phyloP scores from a whole-genome alignment of 2,888 invertebrate species.

The Campoplex nolae region DNA sequence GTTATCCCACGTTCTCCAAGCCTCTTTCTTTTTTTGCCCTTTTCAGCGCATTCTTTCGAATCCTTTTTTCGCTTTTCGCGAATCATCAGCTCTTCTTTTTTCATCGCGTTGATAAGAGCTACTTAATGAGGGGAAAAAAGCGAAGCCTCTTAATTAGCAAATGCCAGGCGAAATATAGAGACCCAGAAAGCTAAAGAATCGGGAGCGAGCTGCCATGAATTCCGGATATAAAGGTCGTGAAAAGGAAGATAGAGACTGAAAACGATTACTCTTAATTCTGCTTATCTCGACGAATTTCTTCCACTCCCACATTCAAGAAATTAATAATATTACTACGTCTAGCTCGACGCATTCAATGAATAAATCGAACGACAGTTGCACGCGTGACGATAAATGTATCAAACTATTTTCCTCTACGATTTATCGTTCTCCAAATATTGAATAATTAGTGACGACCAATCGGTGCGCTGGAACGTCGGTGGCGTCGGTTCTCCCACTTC shows the following conservation, averaged over 20 bases:
- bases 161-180: slow-evolving; percentile 58
- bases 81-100: slow-evolving; percentile 69
- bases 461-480: neutral
- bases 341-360: neutral
- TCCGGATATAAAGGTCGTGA: neutral
- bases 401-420: neutral
- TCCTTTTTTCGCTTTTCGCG: slow-evolving; percentile 57
- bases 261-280: slow-evolving; percentile 73
- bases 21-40: slow-evolving; percentile 23
- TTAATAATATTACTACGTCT: slow-evolving; percentile 21
- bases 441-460: neutral
- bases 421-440: neutral
- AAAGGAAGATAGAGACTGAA: slow-evolving; percentile 72
- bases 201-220: neutral
- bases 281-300: slow-evolving; percentile 48
- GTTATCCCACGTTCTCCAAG: slow-evolving; percentile 16
- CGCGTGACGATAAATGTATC: neutral
- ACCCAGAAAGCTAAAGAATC: neutral
- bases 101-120: slow-evolving; percentile 73
- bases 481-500: neutral
- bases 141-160: slow-evolving; percentile 77
- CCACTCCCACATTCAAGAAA: slow-evolving; percentile 50
- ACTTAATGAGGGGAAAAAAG: slow-evolving; percentile 73
- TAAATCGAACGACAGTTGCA: neutral
- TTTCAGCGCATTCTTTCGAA: slow-evolving; percentile 54